Evolutionary conservation across 2,888 invertebrate genomes (phyloP).

Genomic region (Neoitamus cyanurus): DNA sequence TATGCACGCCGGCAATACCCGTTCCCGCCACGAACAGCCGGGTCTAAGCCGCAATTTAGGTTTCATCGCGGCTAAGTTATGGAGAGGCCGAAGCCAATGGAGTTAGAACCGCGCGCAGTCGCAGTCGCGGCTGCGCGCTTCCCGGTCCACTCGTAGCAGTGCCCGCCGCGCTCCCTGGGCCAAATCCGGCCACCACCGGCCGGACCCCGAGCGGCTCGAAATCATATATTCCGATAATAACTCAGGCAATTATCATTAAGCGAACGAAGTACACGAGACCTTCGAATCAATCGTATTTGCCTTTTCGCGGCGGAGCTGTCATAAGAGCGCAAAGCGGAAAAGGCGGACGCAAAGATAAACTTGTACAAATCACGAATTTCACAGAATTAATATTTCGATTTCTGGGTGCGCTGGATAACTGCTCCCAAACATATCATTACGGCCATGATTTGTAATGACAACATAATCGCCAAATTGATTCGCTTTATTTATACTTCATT

Average conservation of each 20-base stretch:
- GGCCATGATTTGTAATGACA: conserved; percentile 57
- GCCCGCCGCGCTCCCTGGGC: background rate
- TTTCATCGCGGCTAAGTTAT: conserved; percentile 47
- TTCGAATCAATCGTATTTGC: conserved; percentile 36
- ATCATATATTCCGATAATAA: conserved; percentile 36
- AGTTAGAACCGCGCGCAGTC: background rate
- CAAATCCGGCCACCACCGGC: background rate
- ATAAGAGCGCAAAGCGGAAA: conserved; percentile 48
- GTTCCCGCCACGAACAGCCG: background rate
- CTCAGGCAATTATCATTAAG: conserved; percentile 37
- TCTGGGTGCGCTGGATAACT: conserved; percentile 44
- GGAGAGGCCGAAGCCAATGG: background rate
- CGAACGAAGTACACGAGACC: conserved; percentile 36
- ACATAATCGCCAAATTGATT: conserved; percentile 57
- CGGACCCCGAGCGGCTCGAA: background rate
- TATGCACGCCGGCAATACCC: background rate
- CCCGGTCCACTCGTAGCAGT: background rate
- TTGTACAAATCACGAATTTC: conserved; percentile 52
- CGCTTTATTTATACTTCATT: conserved; percentile 37
- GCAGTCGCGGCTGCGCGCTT: background rate
- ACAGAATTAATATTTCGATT: conserved; percentile 50
- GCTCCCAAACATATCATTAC: conserved; percentile 55
- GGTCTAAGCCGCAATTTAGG: conserved; percentile 47
- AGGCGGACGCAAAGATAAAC: conserved; percentile 50
- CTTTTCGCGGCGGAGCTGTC: conserved; percentile 37